Conservation (phyloP, 2,888 invertebrate species). For the Dioctria linearis region DNA sequence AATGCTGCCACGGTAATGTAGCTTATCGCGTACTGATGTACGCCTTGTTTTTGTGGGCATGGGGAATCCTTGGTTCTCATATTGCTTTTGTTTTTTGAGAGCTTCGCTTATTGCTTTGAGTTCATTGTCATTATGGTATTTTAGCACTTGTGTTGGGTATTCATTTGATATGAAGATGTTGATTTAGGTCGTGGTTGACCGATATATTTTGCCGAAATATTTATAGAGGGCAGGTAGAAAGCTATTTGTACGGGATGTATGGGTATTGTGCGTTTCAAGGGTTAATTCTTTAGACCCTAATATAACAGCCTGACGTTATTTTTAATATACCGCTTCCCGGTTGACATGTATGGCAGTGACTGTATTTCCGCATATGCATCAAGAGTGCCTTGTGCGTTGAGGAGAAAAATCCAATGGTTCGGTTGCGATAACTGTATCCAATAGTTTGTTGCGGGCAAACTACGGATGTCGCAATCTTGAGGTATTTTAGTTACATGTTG, state of each 20-base stretch:
- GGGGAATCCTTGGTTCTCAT: too few relatives aligned
- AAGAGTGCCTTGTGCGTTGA: background rate
- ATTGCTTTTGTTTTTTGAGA: too few relatives aligned
- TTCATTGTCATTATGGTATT: too few relatives aligned
- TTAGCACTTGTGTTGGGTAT: too few relatives aligned
- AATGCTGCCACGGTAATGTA: background rate
- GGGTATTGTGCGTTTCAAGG: background rate
- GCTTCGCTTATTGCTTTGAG: too few relatives aligned
- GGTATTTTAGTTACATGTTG: background rate
- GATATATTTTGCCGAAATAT: too few relatives aligned
- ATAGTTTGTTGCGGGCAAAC: background rate
- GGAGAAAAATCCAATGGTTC: background rate
- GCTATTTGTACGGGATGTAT: too few relatives aligned
- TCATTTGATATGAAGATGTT: too few relatives aligned
- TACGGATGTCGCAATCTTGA: background rate
- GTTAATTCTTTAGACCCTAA: background rate
- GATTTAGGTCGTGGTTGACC: too few relatives aligned
- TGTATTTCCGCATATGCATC: constrained; percentile 5
- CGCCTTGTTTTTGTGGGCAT: too few relatives aligned
- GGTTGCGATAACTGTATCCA: constrained; percentile 4
- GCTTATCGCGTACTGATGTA: too few relatives aligned
- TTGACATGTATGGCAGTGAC: background rate
- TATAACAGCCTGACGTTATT: background rate
- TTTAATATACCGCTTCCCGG: background rate
- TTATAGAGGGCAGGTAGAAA: too few relatives aligned